Evolutionary conservation across 2,113 vertebrate genomes (phyloP), one percentile per base, ranked within the genome.

Genomic region (Python bivittatus): DNA sequence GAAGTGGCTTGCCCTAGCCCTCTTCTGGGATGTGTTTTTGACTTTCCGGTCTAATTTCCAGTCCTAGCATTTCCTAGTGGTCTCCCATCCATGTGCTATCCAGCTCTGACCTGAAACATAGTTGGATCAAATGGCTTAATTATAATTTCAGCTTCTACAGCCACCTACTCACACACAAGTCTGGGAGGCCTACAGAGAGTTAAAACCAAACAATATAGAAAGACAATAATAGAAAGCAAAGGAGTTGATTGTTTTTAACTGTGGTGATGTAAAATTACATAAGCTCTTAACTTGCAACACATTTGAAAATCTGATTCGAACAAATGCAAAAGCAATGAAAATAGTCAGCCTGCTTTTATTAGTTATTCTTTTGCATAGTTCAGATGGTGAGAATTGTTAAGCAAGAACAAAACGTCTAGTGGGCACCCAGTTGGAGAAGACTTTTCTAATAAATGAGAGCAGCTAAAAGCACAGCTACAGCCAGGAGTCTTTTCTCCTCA

Each of bases 381-480:
- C 6, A 54, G 27, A 54, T 25, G 54, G 27, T 33, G 86, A 33
- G 8, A 20, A 33, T 54, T 33, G 86, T 7, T 56, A 86, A 12
- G 22, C 86, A 38, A 27, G 4, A 84, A 84, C 52, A 84, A 48
- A 84, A 52, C 10, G 1, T 84, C 44, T 48, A 48, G 23, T 10
- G 60, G 1, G 27, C 27, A 64, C 61, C 11, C 27, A 64, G 27
- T 29, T 64, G 27, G 61, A 64, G 61, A 64, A 61, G 60, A 54
- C 52, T n/a, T 86, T 17, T 20, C 44, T 25, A 61, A 85, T 56
- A 48, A 52, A 89, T n/a, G 25, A 20, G 27, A 52, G 89, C 83
- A 92, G 92, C 93, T 94, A 89, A 93, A 89, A 95, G 38, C 93
- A 61, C 92, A 94, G 92, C 92, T 91, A 83, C 86, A 79, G 83